Evolutionary conservation across 2,888 invertebrate species (phyloP).

Genomic region (Hirtodrosophila confusa): DNA sequence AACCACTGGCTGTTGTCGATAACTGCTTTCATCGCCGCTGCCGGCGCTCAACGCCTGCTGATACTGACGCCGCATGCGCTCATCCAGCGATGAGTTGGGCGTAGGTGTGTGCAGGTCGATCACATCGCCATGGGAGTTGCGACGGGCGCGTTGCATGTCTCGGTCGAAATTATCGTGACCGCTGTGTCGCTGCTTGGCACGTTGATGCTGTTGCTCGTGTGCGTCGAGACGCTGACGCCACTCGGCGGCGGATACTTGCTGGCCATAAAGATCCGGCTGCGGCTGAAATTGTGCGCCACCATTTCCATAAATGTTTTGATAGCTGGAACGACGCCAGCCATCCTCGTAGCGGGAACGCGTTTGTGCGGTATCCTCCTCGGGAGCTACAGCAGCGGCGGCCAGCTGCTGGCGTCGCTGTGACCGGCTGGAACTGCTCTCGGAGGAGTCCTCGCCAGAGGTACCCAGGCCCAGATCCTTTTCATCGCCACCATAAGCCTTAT

Average conservation of each 20-base stretch:
- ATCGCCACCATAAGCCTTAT: slow-evolving; percentile 87
- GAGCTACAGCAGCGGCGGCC: slow-evolving; percentile 71
- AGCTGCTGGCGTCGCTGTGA: slow-evolving; percentile 87
- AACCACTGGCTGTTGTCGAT: slow-evolving; percentile 40
- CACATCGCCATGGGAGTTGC: slow-evolving; percentile 66
- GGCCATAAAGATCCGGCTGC: slow-evolving; percentile 88
- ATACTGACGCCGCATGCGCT: slow-evolving; percentile 73
- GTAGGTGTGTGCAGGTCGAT: slow-evolving; percentile 62
- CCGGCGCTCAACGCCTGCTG: slow-evolving; percentile 45
- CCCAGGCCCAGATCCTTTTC: slow-evolving; percentile 92
- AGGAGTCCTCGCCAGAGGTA: slow-evolving; percentile 93
- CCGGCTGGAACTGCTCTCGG: slow-evolving; percentile 91
- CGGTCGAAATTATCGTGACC: slow-evolving; percentile 67
- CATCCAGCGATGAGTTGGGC: slow-evolving; percentile 78
- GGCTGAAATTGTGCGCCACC: slow-evolving; percentile 86
- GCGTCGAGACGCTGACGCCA: slow-evolving; percentile 79
- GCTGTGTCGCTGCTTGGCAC: slow-evolving; percentile 38
- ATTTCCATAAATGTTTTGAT: slow-evolving; percentile 84
- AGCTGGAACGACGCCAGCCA: slow-evolving; percentile 89
- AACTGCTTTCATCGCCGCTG: slow-evolving; percentile 75
- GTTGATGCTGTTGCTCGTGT: slow-evolving; percentile 70
- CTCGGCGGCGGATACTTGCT: slow-evolving; percentile 82
- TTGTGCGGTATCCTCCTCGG: slow-evolving; percentile 85
- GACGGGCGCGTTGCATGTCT: slow-evolving; percentile 70
- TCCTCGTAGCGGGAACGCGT: slow-evolving; percentile 87